Evolutionary conservation across 2,888 invertebrate genomes (phyloP), one percentile per base, ranked within the genome.

Genomic region (Metacarcinus magister): DNA sequence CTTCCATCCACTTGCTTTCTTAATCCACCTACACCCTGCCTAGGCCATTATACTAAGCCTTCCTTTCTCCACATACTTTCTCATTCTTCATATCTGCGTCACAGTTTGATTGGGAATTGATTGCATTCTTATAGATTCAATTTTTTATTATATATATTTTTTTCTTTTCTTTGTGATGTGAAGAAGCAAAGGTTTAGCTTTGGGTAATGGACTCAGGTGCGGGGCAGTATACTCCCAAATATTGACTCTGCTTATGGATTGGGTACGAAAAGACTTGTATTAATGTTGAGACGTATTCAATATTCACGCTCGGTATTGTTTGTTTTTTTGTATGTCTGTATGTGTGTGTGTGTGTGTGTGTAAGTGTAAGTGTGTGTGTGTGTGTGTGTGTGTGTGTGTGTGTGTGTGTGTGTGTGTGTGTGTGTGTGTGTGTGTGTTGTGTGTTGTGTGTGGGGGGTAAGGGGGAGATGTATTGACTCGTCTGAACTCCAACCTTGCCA

Each of bases 401-500:
- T 75, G 75, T 75, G 75, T n/a, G 75, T 75, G 28, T 75, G 75
- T 28, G 75, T 75, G 75, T 75, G 75, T 75, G 75, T 75, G 75
- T 75, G 75, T 75, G 75, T 28, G 75, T 75, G 75, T 75, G 75
- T 28, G 75, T 75, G 75, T 75, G 75, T 28, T 28, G 75, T 28
- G 75, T 75, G 75, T 75, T 75, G 75, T 75, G 75, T 28, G 75
- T 75, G 75, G n/a, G 75, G n/a, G 75, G 5, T 28, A 28, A 7
- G 75, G n/a, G 75, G n/a, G 60, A 28, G 75, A 82, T 7, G 75
- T 87, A 87, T 87, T 87, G 87, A 87, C 39, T 87, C 13, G 39
- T 87, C 87, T 87, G 87, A 87, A 87, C 87, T 87, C 87, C 87
- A 75, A 87, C 87, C 87, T 87, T 87, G 32, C 87, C 87, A 87